phyloP scores from a whole-genome alignment of 1,140 invertebrate species.

The Penaeus chinensis region DNA sequence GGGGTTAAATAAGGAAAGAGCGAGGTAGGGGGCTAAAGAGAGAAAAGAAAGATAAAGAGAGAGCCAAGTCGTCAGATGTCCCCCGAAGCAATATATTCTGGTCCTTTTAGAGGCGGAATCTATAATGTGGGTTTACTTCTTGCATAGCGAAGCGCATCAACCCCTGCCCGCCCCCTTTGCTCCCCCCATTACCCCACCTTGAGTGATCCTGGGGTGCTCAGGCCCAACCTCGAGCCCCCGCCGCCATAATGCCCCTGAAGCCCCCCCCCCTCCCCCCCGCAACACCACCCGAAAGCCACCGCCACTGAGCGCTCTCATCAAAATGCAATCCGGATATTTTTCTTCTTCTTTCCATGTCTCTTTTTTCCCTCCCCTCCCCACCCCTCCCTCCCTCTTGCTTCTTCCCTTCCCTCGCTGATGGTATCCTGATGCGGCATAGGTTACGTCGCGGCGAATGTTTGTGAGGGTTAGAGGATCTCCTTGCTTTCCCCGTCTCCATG shows the following conservation, averaged over 20 bases:
- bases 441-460: too few relatives aligned
- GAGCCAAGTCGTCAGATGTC: not conserved
- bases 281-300: conserved; percentile 3
- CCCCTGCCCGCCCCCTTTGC: not conserved
- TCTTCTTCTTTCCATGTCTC: not conserved
- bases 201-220: conserved; percentile 1
- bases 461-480: too few relatives aligned
- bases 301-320: conserved; percentile 31
- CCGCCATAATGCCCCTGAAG: not conserved
- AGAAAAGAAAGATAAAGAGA: not conserved
- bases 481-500: too few relatives aligned
- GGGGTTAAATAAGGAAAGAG: not conserved
- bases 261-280: not conserved
- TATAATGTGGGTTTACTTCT: conserved; percentile 40
- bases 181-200: not conserved
- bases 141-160: conserved; percentile 28
- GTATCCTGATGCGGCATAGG: too few relatives aligned
- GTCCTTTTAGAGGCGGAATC: conserved; percentile 40
- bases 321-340: conserved; percentile 12
- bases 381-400: not conserved
- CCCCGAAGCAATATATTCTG: conserved; percentile 27
- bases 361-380: not conserved
- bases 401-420: too few relatives aligned
- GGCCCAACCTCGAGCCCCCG: conserved; percentile 9
- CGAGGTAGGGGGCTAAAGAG: not conserved